phyloP scores from a whole-genome alignment of 2,888 invertebrate species.

The Orgyia antiqua region DNA sequence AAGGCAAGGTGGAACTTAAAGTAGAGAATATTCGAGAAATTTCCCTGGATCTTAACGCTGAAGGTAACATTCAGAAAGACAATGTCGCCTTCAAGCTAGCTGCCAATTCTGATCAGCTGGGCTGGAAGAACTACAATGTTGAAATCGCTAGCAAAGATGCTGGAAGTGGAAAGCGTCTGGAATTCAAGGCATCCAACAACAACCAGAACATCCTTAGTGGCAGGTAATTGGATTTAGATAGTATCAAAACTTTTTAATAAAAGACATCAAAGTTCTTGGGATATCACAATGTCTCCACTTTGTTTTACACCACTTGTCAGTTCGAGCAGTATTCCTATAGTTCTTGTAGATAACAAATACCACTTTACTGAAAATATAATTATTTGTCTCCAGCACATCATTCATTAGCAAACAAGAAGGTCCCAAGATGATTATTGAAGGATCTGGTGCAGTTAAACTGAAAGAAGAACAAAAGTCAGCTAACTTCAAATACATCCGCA shows the following conservation, averaged over 20 bases:
- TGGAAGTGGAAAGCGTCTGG: constrained; percentile 79
- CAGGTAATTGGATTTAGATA: too few species aligned
- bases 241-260: too few species aligned
- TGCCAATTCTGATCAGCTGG: constrained; percentile 81
- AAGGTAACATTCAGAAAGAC: constrained; percentile 79
- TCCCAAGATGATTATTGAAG: constrained; percentile 85
- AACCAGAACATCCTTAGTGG: constrained; percentile 84
- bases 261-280: too few species aligned
- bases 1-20: constrained; percentile 77
- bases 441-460: constrained; percentile 84
- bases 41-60: constrained; percentile 70
- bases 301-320: too few species aligned
- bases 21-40: constrained; percentile 74
- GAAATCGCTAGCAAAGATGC: constrained; percentile 81
- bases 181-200: constrained; percentile 80
- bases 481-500: constrained; percentile 85
- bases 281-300: too few species aligned
- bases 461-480: constrained; percentile 82
- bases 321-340: too few species aligned
- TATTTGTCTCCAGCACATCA: constrained; percentile 69
- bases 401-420: constrained; percentile 85
- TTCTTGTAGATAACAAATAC: too few species aligned
- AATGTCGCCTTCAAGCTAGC: constrained; percentile 80
- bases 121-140: constrained; percentile 80
- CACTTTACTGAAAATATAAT: too few species aligned